Percentiles rank a stretch among this genome's conserved stretches.
Evolutionary conservation across 1,140 invertebrate genomes (phyloP).

Genomic region (Ceratina australensis): DNA sequence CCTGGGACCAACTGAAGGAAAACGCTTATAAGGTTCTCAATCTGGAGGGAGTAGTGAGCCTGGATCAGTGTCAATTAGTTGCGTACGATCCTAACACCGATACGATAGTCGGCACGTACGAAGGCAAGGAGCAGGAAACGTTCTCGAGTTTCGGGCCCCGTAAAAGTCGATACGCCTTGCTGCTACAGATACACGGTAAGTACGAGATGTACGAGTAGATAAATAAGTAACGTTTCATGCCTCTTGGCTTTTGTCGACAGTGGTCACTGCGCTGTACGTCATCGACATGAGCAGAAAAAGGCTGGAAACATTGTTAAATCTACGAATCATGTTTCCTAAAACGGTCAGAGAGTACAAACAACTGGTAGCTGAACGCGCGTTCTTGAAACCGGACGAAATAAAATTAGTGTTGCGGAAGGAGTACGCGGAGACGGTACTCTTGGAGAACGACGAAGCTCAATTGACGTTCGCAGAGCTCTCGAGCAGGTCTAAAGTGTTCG

Average conservation of each 20-base stretch:
- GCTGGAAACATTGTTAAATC: constrained; percentile 82
- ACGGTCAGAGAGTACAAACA: constrained; percentile 83
- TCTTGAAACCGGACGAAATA: constrained; percentile 77
- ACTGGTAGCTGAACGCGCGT: constrained; percentile 79
- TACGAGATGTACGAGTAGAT: constrained; percentile 82
- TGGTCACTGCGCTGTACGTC: constrained; percentile 83
- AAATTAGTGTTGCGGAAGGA: constrained; percentile 80
- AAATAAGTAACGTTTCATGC: constrained; percentile 12
- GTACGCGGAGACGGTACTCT: constrained; percentile 77
- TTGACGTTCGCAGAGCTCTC: constrained; percentile 79
- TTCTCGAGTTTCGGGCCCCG: constrained; percentile 79
- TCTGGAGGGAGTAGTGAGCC: constrained; percentile 81
- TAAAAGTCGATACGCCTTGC: constrained; percentile 80
- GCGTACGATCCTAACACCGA: constrained; percentile 85
- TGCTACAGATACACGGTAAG: constrained; percentile 85
- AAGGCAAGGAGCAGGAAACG: constrained; percentile 80
- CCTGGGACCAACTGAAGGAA: constrained; percentile 81
- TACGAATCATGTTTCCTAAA: constrained; percentile 82
- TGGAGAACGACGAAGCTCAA: constrained; percentile 79
- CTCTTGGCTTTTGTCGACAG: background rate
- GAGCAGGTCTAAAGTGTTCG: constrained; percentile 80
- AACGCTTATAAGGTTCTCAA: constrained; percentile 83
- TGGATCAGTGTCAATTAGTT: constrained; percentile 87
- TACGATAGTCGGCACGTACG: constrained; percentile 86
- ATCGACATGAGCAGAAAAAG: constrained; percentile 82